phyloP scores from a whole-genome alignment of 92 coral and sea anemone genomes.

The Hydrozoanthus gracilis region DNA sequence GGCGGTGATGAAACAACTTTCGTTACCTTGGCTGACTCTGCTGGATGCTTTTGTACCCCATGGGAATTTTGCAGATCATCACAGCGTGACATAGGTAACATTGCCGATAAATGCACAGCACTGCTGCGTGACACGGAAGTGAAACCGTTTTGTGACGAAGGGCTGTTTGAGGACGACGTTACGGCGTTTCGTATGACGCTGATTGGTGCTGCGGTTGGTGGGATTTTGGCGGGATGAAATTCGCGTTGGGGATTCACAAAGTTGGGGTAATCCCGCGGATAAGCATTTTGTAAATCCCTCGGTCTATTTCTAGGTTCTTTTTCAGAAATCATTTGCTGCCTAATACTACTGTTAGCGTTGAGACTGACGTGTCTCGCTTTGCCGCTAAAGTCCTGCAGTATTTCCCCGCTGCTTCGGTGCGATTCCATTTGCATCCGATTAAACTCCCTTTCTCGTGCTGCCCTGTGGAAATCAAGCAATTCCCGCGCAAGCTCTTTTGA shows the following conservation, averaged over 20 bases:
- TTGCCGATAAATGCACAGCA: not conserved
- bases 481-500: slow-evolving; percentile 37
- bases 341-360: not conserved
- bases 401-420: slow-evolving; percentile 7
- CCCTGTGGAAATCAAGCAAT: slow-evolving; percentile 40
- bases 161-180: not conserved
- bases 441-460: slow-evolving; percentile 28
- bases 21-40: not conserved
- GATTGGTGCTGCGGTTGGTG: not conserved
- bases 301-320: not conserved
- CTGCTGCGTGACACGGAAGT: not conserved
- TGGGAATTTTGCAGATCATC: not conserved
- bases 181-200: slow-evolving; percentile 13
- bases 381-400: slow-evolving; percentile 37
- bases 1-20: slow-evolving; percentile 18
- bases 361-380: not conserved
- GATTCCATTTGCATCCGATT: slow-evolving; percentile 26
- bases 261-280: not conserved
- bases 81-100: slow-evolving; percentile 5
- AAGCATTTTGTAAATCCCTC: not conserved
- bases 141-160: slow-evolving; percentile 5
- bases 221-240: not conserved
- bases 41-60: not conserved
- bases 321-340: not conserved
- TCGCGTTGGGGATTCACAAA: not conserved